Base-by-base conservation (phyloP, 2,888 invertebrate genomes). In the Aphrophora alni region DNA sequence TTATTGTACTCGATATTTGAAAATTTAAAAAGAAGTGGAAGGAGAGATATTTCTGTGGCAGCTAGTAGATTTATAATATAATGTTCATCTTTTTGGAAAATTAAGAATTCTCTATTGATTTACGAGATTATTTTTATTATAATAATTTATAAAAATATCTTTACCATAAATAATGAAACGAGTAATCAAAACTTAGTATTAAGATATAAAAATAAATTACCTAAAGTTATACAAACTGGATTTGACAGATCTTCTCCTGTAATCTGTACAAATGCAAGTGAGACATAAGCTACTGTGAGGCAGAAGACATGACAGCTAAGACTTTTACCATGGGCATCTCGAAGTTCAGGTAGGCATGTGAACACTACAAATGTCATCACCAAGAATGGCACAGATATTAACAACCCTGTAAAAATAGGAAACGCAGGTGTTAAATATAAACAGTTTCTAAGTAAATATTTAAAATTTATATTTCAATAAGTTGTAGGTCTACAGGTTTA, bases 331-430 rank as follows among this genome's bases (percentile, higher is more conserved):
- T 86, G 86, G 10, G 86, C 84, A 83, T 91, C 91, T 83, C 90
- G 87, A n/a, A 92, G 86, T 84, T 90, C 90, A 12, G 88, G 90
- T 38, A 92, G 91, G 81, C 88, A 87, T 0, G 88, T 85, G 85
- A 90, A 90, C 10, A 90, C 88, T 74, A 87, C 87, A 0, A 90
- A 89, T 10, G 90, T 90, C 38, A 89, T 89, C 80, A 90, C 82
- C 28, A 91, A 88, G 82, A 90, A 90, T 21, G 90, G 90, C 17
- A 91, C 90, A 26, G 90, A 90, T 86, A 90, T 88, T 85, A 90
- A 86, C 78, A 90, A 86, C 82, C 90, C 91, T 90, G 87, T 44
- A 87, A 88, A 78, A 84, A 84, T 44, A 85, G 84, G 72, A 84
- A 83, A 38, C n/a, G n/a, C n/a, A 73, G 17, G 26, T 73, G 12